These are phyloP conservation scores for Ethmia dodecea DNA, from an alignment of 2,888 invertebrate species.

Conservation along the genomic window DNA sequence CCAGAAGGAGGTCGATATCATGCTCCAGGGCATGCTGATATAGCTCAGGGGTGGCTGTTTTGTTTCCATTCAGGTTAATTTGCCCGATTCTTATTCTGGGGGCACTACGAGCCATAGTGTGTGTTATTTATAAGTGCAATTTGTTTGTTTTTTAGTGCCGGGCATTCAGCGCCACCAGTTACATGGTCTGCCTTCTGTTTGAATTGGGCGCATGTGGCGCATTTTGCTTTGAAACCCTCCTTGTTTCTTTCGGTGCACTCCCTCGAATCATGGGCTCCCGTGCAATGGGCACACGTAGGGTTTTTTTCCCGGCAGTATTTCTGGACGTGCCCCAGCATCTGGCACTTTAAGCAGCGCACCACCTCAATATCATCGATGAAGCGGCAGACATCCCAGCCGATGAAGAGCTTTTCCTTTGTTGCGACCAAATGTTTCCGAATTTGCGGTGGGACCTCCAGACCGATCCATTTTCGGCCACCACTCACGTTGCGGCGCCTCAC, in stretches of 20 bases:
- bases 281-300: slow-evolving; percentile 10
- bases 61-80: slow-evolving; percentile 9
- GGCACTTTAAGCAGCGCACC: slow-evolving; percentile 15
- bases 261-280: no score
- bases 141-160: background rate
- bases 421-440: no score
- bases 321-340: slow-evolving; percentile 14
- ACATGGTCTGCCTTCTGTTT: background rate
- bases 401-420: no score
- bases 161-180: slow-evolving; percentile 3
- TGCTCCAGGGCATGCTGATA: background rate
- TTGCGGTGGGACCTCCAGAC: no score
- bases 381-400: slow-evolving; percentile 9
- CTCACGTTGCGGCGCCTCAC: no score
- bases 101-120: background rate
- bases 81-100: slow-evolving; percentile 4
- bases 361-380: slow-evolving; percentile 3
- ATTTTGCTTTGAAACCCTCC: slow-evolving; percentile 1
- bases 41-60: slow-evolving; percentile 9
- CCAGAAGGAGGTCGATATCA: slow-evolving; percentile 11
- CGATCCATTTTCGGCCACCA: no score
- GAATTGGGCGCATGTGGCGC: slow-evolving; percentile 14
- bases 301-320: slow-evolving; percentile 7
- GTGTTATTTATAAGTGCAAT: background rate
- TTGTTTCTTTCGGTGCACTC: slow-evolving; percentile 10